Percentiles rank a stretch among this genome's conserved stretches.
These are phyloP conservation scores for Drosophila saltans DNA, from an alignment of 1,140 invertebrate genomes.

Conservation along the genomic window DNA sequence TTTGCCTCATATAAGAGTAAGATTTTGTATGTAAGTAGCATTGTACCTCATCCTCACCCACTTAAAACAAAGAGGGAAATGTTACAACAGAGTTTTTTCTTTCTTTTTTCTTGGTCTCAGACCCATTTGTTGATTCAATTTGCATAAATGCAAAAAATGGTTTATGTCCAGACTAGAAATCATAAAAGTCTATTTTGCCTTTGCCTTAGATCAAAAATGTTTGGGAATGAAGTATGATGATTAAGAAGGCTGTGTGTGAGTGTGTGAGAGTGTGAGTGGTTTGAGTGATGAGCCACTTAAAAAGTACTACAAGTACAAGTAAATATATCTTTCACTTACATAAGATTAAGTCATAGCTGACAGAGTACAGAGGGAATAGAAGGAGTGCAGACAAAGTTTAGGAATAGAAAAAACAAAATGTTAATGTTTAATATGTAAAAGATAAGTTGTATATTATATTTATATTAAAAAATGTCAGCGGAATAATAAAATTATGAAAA, in stretches of 20 bases:
- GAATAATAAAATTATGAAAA: no score
- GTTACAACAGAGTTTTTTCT: conserved; percentile 17
- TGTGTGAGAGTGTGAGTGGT: not conserved
- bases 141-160: conserved; percentile 65
- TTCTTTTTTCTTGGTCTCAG: not conserved
- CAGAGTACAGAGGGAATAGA: no score
- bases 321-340: conserved; percentile 11
- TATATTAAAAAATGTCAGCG: no score
- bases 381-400: no score
- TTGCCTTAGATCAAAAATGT: not conserved
- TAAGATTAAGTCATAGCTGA: not conserved
- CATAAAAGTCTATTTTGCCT: conserved; percentile 13
- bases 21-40: not conserved
- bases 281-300: conserved; percentile 12
- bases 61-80: conserved; percentile 7
- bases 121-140: conserved; percentile 51
- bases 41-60: not conserved
- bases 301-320: not conserved
- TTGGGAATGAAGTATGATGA: conserved; percentile 5
- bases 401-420: no score
- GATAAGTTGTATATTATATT: no score
- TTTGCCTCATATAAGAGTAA: not conserved
- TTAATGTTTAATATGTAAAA: no score
- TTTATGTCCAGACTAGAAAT: conserved; percentile 37
- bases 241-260: not conserved